A percentile compares a stretch with the other conserved stretches of the same genome.
phyloP scores from a whole-genome alignment of 2,113 vertebrate species.

The Lasiurus borealis region DNA sequence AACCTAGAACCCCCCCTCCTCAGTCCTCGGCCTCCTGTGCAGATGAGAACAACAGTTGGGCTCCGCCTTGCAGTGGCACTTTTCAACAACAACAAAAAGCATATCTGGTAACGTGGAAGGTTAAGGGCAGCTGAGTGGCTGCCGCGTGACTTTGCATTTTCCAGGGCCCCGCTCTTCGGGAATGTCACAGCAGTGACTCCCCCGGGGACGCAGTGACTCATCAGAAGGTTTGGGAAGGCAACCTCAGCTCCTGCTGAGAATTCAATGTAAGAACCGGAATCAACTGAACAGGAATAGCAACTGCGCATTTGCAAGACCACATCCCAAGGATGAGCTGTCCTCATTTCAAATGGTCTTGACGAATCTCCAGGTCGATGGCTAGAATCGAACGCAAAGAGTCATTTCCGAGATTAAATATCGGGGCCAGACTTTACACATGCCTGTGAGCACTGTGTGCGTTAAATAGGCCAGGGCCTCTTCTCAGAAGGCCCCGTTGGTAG shows the following conservation, averaged over 20 bases:
- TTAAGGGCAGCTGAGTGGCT: background rate
- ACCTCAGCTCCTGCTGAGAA: background rate
- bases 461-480: background rate
- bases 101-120: background rate
- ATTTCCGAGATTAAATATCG: constrained; percentile 18
- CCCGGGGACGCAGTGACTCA: constrained; percentile 1
- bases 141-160: background rate
- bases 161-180: background rate
- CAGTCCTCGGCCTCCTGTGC: background rate
- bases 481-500: background rate
- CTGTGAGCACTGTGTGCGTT: background rate
- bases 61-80: background rate
- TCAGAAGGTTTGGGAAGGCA: background rate
- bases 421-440: background rate
- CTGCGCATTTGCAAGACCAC: constrained; percentile 3
- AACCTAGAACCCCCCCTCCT: background rate
- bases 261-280: background rate
- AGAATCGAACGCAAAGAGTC: background rate
- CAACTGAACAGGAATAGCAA: background rate
- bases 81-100: background rate
- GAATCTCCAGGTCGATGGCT: background rate
- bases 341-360: constrained; percentile 9
- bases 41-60: background rate
- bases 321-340: background rate
- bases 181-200: background rate